phyloP scores from a whole-genome alignment of 1,140 invertebrate species.

The Hylaeus volcanicus region DNA sequence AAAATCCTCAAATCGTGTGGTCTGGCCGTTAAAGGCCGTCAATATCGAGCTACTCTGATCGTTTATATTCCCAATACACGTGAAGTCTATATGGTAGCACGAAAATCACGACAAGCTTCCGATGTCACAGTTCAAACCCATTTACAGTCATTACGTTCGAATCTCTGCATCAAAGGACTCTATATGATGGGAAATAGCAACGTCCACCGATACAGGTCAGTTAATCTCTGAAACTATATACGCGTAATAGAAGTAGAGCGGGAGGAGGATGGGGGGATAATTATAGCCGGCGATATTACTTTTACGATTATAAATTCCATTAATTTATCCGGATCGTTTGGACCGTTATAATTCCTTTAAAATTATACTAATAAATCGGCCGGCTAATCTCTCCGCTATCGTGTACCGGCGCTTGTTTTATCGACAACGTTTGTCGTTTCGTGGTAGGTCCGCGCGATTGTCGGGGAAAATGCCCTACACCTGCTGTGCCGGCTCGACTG shows the following conservation, averaged over 20 bases:
- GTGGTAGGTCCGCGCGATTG: conserved; percentile 2
- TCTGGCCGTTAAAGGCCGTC: too few relatives aligned
- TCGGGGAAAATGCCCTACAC: conserved; percentile 9
- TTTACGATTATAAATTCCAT: conserved; percentile 36
- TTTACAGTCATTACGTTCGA: too few relatives aligned
- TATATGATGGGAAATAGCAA: not conserved
- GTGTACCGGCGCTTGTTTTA: conserved; percentile 18
- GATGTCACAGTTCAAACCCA: too few relatives aligned
- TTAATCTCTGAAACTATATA: not conserved
- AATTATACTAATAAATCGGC: conserved; percentile 26
- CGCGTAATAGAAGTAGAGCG: too few relatives aligned
- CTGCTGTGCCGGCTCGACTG: too few relatives aligned
- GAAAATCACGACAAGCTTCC: too few relatives aligned
- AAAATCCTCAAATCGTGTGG: too few relatives aligned
- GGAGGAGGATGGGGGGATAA: not conserved
- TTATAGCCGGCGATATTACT: conserved; percentile 17
- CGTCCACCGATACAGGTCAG: not conserved
- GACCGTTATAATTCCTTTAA: conserved; percentile 18
- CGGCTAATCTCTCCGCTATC: conserved; percentile 15
- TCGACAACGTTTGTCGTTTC: conserved; percentile 27
- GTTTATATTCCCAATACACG: too few relatives aligned
- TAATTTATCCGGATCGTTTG: not conserved
- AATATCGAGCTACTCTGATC: too few relatives aligned
- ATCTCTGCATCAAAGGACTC: too few relatives aligned
- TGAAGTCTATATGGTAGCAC: too few relatives aligned